Evolutionary conservation across 2,113 vertebrate species (phyloP).

Genomic region (Dicrurus megarhynchus): DNA sequence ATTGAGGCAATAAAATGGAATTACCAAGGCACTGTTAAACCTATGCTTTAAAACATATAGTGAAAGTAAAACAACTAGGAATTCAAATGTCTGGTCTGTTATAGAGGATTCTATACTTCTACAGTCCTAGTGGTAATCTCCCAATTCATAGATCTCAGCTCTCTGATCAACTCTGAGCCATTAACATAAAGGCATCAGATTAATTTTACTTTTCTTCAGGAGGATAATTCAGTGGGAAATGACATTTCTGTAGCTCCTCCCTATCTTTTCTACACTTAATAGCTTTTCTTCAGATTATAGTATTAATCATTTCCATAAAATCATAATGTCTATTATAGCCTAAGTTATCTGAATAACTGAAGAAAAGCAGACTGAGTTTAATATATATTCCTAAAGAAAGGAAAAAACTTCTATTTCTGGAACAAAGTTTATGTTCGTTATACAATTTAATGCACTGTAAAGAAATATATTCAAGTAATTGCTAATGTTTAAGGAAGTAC

Average conservation of each 20-base stretch:
- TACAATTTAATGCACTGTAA: background rate
- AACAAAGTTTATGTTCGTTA: background rate
- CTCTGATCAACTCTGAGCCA: background rate
- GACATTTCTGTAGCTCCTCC: background rate
- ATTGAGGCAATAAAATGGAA: background rate
- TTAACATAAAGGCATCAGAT: background rate
- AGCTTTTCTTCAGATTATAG: background rate
- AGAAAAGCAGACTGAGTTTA: background rate
- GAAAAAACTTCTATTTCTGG: background rate
- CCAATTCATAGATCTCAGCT: background rate
- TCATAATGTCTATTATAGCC: background rate
- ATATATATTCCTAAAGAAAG: background rate
- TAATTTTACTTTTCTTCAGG: constrained; percentile 7
- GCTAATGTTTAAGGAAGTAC: background rate
- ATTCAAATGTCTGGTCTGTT: background rate
- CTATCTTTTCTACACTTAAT: background rate
- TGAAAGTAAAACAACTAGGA: background rate
- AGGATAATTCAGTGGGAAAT: background rate
- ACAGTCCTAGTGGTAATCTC: background rate
- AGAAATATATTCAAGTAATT: background rate
- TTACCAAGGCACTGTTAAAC: background rate
- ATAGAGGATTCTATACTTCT: background rate
- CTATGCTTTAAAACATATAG: background rate
- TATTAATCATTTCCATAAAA: background rate
- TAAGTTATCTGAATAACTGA: background rate